Conservation (phyloP, 2,797 vertebrate species). For the Phalanger gymnotis region DNA sequence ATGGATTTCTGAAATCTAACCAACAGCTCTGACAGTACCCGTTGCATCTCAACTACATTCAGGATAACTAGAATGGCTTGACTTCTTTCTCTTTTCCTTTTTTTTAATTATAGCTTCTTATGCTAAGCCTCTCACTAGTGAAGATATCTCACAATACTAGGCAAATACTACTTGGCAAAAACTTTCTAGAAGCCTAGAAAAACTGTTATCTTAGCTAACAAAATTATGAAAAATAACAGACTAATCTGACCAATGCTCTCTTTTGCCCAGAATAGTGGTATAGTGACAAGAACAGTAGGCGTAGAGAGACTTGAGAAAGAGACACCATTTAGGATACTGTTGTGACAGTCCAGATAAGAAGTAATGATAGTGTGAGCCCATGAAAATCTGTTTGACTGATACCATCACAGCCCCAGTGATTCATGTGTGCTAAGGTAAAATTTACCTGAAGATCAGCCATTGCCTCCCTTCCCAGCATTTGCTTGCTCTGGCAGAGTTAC, state of each 20-base stretch:
- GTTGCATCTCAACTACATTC: neutral
- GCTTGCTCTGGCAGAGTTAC: neutral
- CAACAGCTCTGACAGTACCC: constrained; percentile 48
- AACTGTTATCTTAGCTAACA: neutral
- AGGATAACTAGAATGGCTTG: constrained; percentile 1
- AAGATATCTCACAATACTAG: constrained; percentile 4
- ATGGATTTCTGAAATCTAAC: constrained; percentile 49
- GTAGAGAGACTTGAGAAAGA: neutral
- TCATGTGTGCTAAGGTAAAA: neutral
- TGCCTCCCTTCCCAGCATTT: neutral
- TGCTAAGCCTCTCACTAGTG: neutral
- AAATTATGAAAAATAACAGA: constrained; percentile 6
- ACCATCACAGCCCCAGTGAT: neutral
- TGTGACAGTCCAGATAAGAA: neutral
- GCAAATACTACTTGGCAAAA: neutral
- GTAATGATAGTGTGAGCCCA: neutral
- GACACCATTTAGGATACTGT: neutral
- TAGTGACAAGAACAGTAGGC: neutral
- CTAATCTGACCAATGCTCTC: neutral
- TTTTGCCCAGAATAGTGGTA: neutral
- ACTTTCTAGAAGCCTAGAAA: neutral
- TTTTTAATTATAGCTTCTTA: constrained; percentile 59
- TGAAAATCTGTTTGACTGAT: neutral
- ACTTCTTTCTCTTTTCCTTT: constrained; percentile 20
- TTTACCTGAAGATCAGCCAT: neutral